phyloP scores from a whole-genome alignment of 2,888 invertebrate genomes.

The Orchestes rusci region DNA sequence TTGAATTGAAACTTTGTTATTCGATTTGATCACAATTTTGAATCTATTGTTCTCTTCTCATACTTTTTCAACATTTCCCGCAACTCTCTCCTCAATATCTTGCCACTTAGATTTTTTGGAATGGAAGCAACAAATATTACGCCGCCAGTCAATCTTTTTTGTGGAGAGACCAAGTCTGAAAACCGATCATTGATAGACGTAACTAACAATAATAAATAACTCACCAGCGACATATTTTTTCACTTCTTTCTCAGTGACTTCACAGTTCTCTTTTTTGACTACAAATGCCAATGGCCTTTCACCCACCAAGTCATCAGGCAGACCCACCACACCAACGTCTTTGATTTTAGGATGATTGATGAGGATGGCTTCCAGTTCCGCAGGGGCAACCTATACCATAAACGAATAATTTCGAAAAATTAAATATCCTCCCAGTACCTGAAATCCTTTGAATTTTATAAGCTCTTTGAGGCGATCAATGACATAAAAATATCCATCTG shows the following conservation, averaged over 20 bases:
- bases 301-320: conserved; percentile 60
- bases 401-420: background rate
- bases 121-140: conserved; percentile 49
- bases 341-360: conserved; percentile 63
- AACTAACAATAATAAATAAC: no score
- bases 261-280: background rate
- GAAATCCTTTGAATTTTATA: conserved; percentile 57
- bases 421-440: no score
- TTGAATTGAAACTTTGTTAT: no score
- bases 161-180: background rate
- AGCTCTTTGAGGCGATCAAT: conserved; percentile 75
- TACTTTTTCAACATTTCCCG: conserved; percentile 5
- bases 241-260: background rate
- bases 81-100: conserved; percentile 50
- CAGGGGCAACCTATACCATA: conserved; percentile 88
- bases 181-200: no score
- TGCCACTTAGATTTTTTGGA: conserved; percentile 54
- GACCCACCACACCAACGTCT: conserved; percentile 79
- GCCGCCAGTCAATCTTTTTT: conserved; percentile 56
- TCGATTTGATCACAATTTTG: no score
- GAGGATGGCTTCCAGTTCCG: conserved; percentile 73
- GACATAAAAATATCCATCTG: conserved; percentile 59
- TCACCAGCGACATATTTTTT: background rate
- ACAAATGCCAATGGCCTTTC: conserved; percentile 73
- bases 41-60: background rate